Evolutionary conservation across 2,113 vertebrate species (phyloP), one percentile per base, ranked within the genome.

Genomic region (Campylorhamphus procurvoides): DNA sequence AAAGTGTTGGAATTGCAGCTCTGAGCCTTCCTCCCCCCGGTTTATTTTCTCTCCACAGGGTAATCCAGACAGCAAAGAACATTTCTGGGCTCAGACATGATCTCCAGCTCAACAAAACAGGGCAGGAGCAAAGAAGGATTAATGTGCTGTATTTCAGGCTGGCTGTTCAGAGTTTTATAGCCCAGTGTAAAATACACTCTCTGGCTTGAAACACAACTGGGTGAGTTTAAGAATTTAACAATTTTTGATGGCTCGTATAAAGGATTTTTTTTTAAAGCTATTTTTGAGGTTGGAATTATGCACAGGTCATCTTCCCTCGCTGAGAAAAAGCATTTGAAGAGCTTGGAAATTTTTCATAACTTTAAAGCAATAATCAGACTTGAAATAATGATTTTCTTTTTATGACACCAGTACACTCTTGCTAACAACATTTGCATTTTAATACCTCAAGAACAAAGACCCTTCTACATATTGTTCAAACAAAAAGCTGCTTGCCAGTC

Each of bases 381-480:
- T 60, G 53, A 93, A 84, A 72, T 19, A 79, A 46, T 23, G 22
- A 39, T 85, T 87, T 92, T 71, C 50, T 56, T 87, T 74, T 76
- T 39, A 67, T 58, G 49, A 76, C 59, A 82, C 31, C 23, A 60
- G 46, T 20, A 69, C 29, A 18, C 44, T 80, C 49, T 82, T 73
- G 67, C 75, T 90, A 85, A 76, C 64, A 76, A 58, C 22, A 87
- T 75, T 59, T 82, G 62, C 82, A 93, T 88, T 66, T 91, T 56
- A 76, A 62, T 69, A 27, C 11, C 56, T 31, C 1, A 1, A 52
- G 69, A 76, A 73, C 47, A 87, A 88, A 88, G 53, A 16, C 63
- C 58, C 83, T 49, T 37, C 46, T 15, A n/a, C 7, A 23, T 18
- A 47, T 23, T 60, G 28, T 47, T 90, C 47, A 35, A 79, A 60